Base-by-base conservation (phyloP, 1,140 invertebrate species). In the Bacillus rossius region DNA sequence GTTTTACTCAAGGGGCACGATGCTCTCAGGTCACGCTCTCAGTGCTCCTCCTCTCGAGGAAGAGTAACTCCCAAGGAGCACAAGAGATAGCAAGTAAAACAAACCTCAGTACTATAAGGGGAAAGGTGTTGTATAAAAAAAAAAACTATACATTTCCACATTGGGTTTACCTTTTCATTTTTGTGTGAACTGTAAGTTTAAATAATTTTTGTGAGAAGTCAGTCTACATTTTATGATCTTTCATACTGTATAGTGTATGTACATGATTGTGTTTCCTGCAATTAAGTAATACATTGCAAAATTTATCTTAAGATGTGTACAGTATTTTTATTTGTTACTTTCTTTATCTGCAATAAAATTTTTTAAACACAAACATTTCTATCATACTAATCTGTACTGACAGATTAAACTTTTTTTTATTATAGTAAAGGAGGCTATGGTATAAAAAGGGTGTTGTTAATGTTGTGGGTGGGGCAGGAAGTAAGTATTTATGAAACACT, bases 401-500 rank as follows among this genome's bases (percentile, higher is more conserved):
- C 17, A 48, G 17, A 2, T n/a, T n/a, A n/a, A n/a, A n/a, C n/a
- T n/a, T n/a, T n/a, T n/a, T n/a, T n/a, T n/a, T n/a, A n/a, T n/a
- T 13, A 22, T 14, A 48, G 17, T 19, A 1, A 10, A 48, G 45
- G 2, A 2, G 10, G 45, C 23, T 48, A 19, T 48, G 45, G 45
- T 48, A 48, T 48, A 48, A 48, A 48, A 48, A 1, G 10, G 10
- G 10, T 48, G 45, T 8, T n/a, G n/a, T n/a, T n/a, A n/a, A n/a
- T n/a, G n/a, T n/a, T n/a, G n/a, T n/a, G n/a, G n/a, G n/a, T n/a
- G n/a, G n/a, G n/a, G n/a, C n/a, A n/a, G n/a, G n/a, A n/a, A n/a
- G n/a, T n/a, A n/a, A n/a, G n/a, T n/a, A n/a, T 52, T 52, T 20
- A 52, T 52, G 17, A 34, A 52, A 37, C 50, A 29, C 23, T 1